phyloP scores from a whole-genome alignment of 2,888 invertebrate genomes.

The Sipunculus nudus region DNA sequence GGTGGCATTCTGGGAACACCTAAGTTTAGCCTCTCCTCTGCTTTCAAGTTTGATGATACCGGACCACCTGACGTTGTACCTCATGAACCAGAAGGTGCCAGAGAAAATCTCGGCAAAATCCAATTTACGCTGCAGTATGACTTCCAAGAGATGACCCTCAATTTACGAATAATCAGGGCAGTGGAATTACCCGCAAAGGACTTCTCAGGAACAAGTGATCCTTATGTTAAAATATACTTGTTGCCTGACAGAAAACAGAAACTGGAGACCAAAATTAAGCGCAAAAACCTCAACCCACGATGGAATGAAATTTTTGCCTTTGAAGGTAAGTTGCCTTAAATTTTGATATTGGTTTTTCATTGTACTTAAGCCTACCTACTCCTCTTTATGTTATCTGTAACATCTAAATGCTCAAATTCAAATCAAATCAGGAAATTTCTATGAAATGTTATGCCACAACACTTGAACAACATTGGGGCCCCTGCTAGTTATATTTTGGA shows the following conservation, averaged over 20 bases:
- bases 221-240: constrained; percentile 64
- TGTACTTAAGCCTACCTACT: neutral
- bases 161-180: constrained; percentile 59
- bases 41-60: too few relatives aligned
- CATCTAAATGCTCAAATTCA: too few relatives aligned
- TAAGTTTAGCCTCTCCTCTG: too few relatives aligned
- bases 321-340: constrained; percentile 74
- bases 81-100: too few relatives aligned
- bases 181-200: constrained; percentile 63
- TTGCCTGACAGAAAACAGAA: constrained; percentile 60
- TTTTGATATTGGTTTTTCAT: constrained; percentile 56
- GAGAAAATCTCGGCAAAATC: too few relatives aligned
- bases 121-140: too few relatives aligned
- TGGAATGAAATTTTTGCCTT: constrained; percentile 67
- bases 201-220: constrained; percentile 65
- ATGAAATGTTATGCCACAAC: too few relatives aligned
- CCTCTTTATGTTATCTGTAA: neutral
- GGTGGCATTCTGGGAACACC: too few relatives aligned
- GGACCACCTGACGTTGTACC: too few relatives aligned
- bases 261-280: constrained; percentile 65
- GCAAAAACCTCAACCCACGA: constrained; percentile 63
- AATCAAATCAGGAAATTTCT: too few relatives aligned
- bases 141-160: constrained; percentile 48
- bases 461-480: too few relatives aligned
- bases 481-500: too few relatives aligned